Conservation (phyloP, 2,797 vertebrate genomes). For the Sebastes oblongus region DNA sequence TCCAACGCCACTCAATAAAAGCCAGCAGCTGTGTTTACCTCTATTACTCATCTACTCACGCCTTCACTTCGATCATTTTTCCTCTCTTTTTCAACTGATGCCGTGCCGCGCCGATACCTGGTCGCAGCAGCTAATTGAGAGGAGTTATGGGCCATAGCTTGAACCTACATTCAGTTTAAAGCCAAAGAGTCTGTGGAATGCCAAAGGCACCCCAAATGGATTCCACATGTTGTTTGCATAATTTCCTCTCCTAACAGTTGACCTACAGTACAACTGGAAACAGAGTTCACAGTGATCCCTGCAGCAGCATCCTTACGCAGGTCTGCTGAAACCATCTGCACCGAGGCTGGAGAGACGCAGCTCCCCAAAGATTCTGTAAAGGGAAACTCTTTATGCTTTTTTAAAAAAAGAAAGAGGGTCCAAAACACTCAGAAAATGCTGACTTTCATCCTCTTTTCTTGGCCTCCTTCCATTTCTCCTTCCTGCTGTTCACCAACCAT, state of each 20-base stretch:
- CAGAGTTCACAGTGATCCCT: conserved; percentile 62
- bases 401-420: conserved; percentile 18
- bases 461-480: conserved; percentile 42
- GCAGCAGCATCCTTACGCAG: conserved; percentile 48
- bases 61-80: conserved; percentile 59
- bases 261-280: conserved; percentile 72
- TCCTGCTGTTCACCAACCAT: conserved; percentile 41
- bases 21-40: conserved; percentile 81
- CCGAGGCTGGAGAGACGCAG: conserved; percentile 10
- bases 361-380: conserved; percentile 33
- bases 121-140: conserved; percentile 52
- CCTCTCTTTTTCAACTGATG: conserved; percentile 45
- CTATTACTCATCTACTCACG: conserved; percentile 70
- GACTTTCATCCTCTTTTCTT: conserved; percentile 42
- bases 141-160: conserved; percentile 45
- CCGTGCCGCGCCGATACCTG: conserved; percentile 48
- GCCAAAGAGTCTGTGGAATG: conserved; percentile 59
- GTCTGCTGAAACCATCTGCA: conserved; percentile 64
- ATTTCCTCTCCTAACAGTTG: conserved; percentile 62
- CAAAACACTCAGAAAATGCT: conserved; percentile 36
- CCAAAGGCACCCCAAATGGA: conserved; percentile 71
- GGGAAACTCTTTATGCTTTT: conserved; percentile 23
- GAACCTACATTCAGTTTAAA: conserved; percentile 41
- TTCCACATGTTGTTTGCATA: conserved; percentile 81
- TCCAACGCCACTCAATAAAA: conserved; percentile 67